Evolutionary conservation across 2,797 vertebrate genomes (phyloP).

Genomic region (Lycodopsis pacificus): DNA sequence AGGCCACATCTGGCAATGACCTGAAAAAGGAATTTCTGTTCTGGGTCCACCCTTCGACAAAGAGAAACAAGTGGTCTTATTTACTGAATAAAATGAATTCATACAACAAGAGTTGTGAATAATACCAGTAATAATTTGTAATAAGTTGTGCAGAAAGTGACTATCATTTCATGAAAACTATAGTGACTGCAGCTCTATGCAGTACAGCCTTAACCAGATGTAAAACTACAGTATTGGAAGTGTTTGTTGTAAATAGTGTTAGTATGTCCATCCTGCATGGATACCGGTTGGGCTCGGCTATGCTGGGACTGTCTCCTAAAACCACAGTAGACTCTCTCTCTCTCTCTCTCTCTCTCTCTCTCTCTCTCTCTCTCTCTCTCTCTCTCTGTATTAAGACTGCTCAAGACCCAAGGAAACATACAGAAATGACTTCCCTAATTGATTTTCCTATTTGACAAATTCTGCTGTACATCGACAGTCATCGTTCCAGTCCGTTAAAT

Average conservation of each 20-base stretch:
- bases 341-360: slow-evolving; percentile 6
- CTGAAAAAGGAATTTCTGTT: slow-evolving; percentile 79
- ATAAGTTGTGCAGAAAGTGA: slow-evolving; percentile 85
- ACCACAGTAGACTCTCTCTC: slow-evolving; percentile 62
- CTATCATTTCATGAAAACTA: slow-evolving; percentile 86
- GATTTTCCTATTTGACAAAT: slow-evolving; percentile 41
- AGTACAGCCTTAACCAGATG: slow-evolving; percentile 87
- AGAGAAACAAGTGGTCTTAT: slow-evolving; percentile 87
- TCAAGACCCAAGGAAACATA: slow-evolving; percentile 53
- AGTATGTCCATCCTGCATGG: slow-evolving; percentile 89
- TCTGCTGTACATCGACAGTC: slow-evolving; percentile 36
- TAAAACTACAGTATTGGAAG: slow-evolving; percentile 81
- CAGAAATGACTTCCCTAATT: slow-evolving; percentile 43
- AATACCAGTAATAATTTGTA: slow-evolving; percentile 82
- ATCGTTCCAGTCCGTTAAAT: slow-evolving; percentile 32
- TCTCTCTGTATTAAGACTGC: slow-evolving; percentile 46
- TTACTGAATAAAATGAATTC: slow-evolving; percentile 78
- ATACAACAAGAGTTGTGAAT: slow-evolving; percentile 80
- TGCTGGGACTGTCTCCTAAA: slow-evolving; percentile 63
- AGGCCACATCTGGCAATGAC: slow-evolving; percentile 81
- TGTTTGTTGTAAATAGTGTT: slow-evolving; percentile 94
- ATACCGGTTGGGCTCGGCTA: slow-evolving; percentile 75
- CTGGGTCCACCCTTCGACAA: slow-evolving; percentile 79
- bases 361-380: slow-evolving; percentile 28
- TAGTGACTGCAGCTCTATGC: slow-evolving; percentile 82